phyloP scores from a whole-genome alignment of 2,797 vertebrate genomes.

The Limnodromus scolopaceus region DNA sequence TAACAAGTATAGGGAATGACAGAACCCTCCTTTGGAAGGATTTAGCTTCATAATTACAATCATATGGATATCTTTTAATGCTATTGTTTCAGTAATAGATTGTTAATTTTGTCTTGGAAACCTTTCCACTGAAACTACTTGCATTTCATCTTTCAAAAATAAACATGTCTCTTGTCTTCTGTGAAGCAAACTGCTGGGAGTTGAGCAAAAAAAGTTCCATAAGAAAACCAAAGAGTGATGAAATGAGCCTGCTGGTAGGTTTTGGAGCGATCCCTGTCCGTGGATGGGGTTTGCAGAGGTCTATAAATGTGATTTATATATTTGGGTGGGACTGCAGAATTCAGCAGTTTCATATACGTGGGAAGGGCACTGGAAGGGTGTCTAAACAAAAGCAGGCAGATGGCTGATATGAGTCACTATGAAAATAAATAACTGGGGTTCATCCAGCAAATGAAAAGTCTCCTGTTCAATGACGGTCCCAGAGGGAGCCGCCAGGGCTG shows the following conservation, averaged over 20 bases:
- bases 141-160: not conserved
- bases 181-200: not conserved
- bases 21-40: constrained; percentile 18
- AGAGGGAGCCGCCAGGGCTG: not conserved
- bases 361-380: not conserved
- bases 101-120: constrained; percentile 27
- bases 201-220: not conserved
- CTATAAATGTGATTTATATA: not conserved
- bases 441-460: not conserved
- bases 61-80: not conserved
- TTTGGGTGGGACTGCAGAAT: not conserved
- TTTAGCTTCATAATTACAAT: constrained; percentile 23
- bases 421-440: not conserved
- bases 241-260: not conserved
- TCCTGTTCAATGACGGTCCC: not conserved
- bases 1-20: constrained; percentile 32
- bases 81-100: not conserved
- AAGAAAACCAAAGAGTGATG: not conserved
- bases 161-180: not conserved
- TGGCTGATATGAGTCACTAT: not conserved
- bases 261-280: not conserved
- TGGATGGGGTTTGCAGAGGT: not conserved
- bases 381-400: not conserved
- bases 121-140: not conserved
- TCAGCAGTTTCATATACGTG: not conserved